Evolutionary conservation across 2,113 vertebrate species (phyloP).

Genomic region (Corythoichthys haematopterus): DNA sequence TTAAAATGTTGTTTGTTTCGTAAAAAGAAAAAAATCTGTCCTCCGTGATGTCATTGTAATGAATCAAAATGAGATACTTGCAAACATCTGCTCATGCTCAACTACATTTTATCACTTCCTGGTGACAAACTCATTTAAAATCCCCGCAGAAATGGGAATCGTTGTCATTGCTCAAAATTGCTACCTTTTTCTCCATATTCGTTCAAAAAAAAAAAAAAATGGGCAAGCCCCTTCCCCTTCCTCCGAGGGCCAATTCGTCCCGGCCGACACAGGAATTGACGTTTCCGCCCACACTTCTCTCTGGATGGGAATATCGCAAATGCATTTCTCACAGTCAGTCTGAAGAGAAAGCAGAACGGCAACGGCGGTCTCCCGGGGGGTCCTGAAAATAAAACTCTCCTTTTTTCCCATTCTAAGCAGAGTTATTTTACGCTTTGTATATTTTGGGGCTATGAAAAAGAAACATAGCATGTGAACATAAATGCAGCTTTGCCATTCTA

Average conservation of each 20-base stretch:
- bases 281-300: conserved; percentile 38
- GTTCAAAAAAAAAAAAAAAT: no score
- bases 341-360: conserved; percentile 6
- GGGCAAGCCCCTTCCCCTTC: conserved; percentile 17
- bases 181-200: no score
- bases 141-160: no score
- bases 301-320: conserved; percentile 56
- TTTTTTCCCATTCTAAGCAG: conserved; percentile 16
- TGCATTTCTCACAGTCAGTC: conserved; percentile 31
- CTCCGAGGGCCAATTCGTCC: conserved; percentile 41
- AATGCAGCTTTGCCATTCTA: no score
- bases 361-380: conserved; percentile 27
- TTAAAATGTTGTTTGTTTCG: no score
- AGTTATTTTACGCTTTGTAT: conserved; percentile 12
- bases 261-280: conserved; percentile 47
- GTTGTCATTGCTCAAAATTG: no score
- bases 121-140: no score
- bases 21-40: no score
- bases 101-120: no score
- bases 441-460: conserved; percentile 13
- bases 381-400: conserved; percentile 28
- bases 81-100: no score
- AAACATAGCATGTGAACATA: not conserved
- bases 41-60: no score
- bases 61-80: no score